These are phyloP conservation scores for Xestia ashworthii DNA, from an alignment of 2,888 invertebrate species.

Conservation along the genomic window DNA sequence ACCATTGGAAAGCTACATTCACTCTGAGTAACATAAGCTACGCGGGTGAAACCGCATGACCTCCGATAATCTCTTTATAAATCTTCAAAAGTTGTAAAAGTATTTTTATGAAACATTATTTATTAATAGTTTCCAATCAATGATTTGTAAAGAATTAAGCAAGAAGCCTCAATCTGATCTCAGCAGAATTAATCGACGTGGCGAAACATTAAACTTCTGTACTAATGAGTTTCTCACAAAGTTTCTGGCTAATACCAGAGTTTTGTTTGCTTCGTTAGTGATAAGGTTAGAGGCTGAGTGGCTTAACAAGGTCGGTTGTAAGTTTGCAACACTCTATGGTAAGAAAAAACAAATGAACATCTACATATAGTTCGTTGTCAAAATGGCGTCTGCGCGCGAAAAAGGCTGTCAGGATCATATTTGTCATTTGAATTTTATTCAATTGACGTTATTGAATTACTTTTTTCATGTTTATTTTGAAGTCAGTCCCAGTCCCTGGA, in stretches of 20 bases:
- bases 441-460: constrained; percentile 30
- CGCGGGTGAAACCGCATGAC: no score
- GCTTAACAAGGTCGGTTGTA: constrained; percentile 19
- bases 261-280: constrained; percentile 51
- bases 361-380: constrained; percentile 16
- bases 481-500: constrained; percentile 20
- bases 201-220: constrained; percentile 46
- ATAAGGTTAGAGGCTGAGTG: constrained; percentile 31
- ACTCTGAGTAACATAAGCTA: no score
- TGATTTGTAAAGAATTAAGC: constrained; percentile 19
- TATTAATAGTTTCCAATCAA: constrained; percentile 17
- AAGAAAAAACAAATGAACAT: neutral
- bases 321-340: constrained; percentile 38
- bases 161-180: constrained; percentile 32
- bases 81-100: neutral
- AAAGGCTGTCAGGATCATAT: constrained; percentile 5
- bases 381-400: constrained; percentile 19
- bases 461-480: constrained; percentile 32
- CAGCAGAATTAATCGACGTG: constrained; percentile 26
- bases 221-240: constrained; percentile 55
- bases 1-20: no score
- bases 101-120: neutral
- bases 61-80: no score
- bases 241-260: constrained; percentile 31
- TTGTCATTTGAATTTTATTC: constrained; percentile 33